A percentile compares a stretch with the other conserved stretches of the same genome.
These are phyloP conservation scores for Papilio aristodemus DNA, from an alignment of 1,140 invertebrate species.

Conservation along the genomic window DNA sequence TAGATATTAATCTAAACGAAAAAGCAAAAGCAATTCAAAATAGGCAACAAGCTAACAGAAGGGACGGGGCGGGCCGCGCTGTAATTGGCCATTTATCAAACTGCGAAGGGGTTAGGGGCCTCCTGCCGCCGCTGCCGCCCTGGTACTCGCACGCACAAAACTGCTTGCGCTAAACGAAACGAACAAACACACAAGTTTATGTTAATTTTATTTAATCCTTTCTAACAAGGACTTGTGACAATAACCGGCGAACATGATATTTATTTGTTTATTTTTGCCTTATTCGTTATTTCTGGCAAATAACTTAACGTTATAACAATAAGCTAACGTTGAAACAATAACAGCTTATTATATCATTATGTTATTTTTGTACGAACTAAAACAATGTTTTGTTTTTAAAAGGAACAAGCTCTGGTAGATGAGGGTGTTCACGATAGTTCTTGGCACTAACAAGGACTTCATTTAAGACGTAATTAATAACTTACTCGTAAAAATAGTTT, in stretches of 20 bases:
- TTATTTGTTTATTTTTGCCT: conserved; percentile 23
- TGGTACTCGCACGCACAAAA: conserved; percentile 53
- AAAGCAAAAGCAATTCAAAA: conserved; percentile 80
- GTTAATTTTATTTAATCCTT: conserved; percentile 44
- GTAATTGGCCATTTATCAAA: conserved; percentile 82
- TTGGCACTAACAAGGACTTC: too few species aligned
- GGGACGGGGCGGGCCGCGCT: conserved; percentile 70
- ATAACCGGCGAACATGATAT: conserved; percentile 14
- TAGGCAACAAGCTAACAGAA: conserved; percentile 79
- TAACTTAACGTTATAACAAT: background rate
- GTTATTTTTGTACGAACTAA: too few species aligned
- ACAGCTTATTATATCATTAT: background rate
- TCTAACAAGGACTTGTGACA: conserved; percentile 36
- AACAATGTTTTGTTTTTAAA: background rate
- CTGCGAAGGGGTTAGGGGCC: conserved; percentile 78
- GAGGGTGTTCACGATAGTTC: too few species aligned
- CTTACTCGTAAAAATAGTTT: too few species aligned
- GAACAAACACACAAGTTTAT: conserved; percentile 67
- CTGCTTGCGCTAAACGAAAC: conserved; percentile 57
- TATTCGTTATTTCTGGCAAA: background rate
- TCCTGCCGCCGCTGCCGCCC: conserved; percentile 63
- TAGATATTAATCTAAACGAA: conserved; percentile 81
- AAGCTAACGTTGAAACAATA: background rate
- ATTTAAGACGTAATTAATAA: too few species aligned
- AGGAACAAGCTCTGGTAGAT: too few species aligned